Percentiles rank a stretch among this genome's conserved stretches.
These are phyloP conservation scores for Platygyra sinensis DNA, from an alignment of 64 coral and sea anemone genomes.

Conservation along the genomic window DNA sequence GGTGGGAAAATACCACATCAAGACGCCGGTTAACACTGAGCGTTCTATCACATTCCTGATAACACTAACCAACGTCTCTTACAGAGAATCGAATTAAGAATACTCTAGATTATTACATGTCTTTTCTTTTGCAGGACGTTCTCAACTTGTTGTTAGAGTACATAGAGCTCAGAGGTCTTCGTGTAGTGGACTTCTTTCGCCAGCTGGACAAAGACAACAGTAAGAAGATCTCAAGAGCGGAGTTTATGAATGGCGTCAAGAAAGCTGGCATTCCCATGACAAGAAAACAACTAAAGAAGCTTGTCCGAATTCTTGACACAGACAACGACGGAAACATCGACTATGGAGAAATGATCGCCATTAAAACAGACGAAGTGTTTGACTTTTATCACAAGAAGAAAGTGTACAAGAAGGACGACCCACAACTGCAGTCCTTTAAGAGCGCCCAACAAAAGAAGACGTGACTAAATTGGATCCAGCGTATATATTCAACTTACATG, in stretches of 20 bases:
- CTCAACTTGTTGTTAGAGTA: slow-evolving; percentile 90
- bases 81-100: too few relatives aligned
- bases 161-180: slow-evolving; percentile 86
- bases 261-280: slow-evolving; percentile 92
- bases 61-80: too few relatives aligned
- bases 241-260: slow-evolving; percentile 85
- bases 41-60: too few relatives aligned
- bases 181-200: slow-evolving; percentile 89
- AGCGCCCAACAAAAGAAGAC: slow-evolving; percentile 16
- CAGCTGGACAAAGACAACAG: slow-evolving; percentile 88
- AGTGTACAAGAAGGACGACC: slow-evolving; percentile 69
- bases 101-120: too few relatives aligned
- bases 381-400: slow-evolving; percentile 94
- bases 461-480: neutral
- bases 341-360: slow-evolving; percentile 91
- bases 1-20: too few relatives aligned
- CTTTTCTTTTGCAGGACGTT: slow-evolving; percentile 67
- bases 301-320: slow-evolving; percentile 79
- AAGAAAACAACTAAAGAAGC: slow-evolving; percentile 74
- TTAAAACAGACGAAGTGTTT: slow-evolving; percentile 83
- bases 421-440: slow-evolving; percentile 48
- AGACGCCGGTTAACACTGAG: too few relatives aligned
- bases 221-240: slow-evolving; percentile 79
- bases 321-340: slow-evolving; percentile 90
- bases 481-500: neutral